Evolutionary conservation across 1,140 invertebrate species (phyloP).

Genomic region (Mercenaria mercenaria): DNA sequence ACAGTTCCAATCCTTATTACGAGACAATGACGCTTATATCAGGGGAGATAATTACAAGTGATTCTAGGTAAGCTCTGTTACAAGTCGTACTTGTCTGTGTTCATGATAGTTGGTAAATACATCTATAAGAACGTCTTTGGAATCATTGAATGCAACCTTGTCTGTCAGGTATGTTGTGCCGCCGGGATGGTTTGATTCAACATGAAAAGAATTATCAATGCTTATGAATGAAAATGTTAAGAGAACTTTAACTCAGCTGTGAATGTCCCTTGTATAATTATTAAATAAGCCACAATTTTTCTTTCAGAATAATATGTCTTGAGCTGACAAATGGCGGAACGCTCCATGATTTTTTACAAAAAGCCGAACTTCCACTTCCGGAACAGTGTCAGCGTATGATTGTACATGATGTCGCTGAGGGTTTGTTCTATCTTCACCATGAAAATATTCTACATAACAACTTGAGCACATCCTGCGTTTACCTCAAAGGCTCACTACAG

Average conservation of each 20-base stretch:
- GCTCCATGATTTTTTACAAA: constrained; percentile 77
- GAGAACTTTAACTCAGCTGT: no score
- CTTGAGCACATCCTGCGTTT: constrained; percentile 78
- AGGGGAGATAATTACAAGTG: constrained; percentile 81
- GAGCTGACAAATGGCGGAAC: constrained; percentile 80
- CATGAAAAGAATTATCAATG: no score
- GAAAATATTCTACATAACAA: constrained; percentile 83
- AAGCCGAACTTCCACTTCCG: constrained; percentile 77
- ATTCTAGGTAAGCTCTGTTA: constrained; percentile 78
- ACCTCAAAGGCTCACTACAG: constrained; percentile 83
- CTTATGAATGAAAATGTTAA: no score
- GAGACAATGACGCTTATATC: constrained; percentile 83
- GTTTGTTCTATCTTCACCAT: constrained; percentile 79
- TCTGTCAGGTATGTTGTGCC: no score
- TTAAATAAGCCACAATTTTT: no score
- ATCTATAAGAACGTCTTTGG: background rate
- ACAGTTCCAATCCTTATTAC: constrained; percentile 82
- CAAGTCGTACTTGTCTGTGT: background rate
- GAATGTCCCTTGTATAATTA: no score
- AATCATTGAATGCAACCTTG: no score
- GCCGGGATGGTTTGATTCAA: no score
- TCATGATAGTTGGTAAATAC: background rate
- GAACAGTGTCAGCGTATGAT: constrained; percentile 81
- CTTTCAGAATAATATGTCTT: constrained; percentile 83
- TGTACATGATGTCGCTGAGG: constrained; percentile 81